These are phyloP conservation scores for Dolichopus griseipennis DNA, from an alignment of 2,888 invertebrate genomes.

Conservation along the genomic window DNA sequence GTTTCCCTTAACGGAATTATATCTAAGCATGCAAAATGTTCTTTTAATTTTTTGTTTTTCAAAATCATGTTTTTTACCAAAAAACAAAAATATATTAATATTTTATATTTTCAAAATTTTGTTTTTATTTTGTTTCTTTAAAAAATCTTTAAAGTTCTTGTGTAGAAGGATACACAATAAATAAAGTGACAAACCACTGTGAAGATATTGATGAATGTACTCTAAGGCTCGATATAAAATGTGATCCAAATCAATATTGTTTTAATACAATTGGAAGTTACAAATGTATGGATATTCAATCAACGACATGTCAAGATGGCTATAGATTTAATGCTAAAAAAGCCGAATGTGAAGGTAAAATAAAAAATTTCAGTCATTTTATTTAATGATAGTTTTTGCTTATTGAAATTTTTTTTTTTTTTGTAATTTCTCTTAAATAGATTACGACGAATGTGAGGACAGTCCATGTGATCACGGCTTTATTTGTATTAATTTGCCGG, in stretches of 20 bases:
- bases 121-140: no score
- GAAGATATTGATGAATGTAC: conserved; percentile 63
- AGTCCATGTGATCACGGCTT: conserved; percentile 50
- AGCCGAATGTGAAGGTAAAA: conserved; percentile 53
- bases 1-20: no score
- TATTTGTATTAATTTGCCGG: conserved; percentile 64
- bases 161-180: conserved; percentile 43
- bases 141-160: conserved; percentile 37
- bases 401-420: no score
- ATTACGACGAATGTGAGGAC: conserved; percentile 68
- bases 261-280: conserved; percentile 61
- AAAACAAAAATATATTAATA: no score
- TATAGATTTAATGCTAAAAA: conserved; percentile 47
- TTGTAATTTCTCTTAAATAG: conserved; percentile 42
- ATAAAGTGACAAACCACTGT: conserved; percentile 40
- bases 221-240: conserved; percentile 56
- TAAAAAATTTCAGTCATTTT: no score
- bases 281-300: conserved; percentile 44
- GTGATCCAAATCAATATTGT: conserved; percentile 54
- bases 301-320: conserved; percentile 41
- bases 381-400: no score
- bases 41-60: no score
- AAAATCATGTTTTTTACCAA: no score
- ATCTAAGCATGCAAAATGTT: no score
- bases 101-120: no score